These are phyloP conservation scores for Stomatorhinus ivindoensis DNA, from an alignment of 2,113 vertebrate species.

Conservation along the genomic window DNA sequence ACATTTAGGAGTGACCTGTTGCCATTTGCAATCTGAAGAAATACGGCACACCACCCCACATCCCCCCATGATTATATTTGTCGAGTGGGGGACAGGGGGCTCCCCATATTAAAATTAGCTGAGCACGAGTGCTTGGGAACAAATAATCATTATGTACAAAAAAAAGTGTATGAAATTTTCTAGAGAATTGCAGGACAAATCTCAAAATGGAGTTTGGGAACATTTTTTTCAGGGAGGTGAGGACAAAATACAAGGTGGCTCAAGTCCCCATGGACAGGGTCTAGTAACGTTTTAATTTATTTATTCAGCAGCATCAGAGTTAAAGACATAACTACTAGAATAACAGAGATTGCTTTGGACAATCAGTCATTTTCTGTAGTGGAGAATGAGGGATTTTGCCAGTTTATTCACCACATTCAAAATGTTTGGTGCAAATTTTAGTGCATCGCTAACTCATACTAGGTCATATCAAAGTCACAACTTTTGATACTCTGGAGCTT, in stretches of 20 bases:
- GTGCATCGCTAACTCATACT: not conserved
- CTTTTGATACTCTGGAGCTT: not conserved
- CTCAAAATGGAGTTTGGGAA: not conserved
- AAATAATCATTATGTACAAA: not conserved
- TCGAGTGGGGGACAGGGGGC: not conserved
- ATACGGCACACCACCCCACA: not conserved
- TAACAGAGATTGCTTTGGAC: not conserved
- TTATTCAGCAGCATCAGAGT: not conserved
- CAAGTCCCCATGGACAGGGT: not conserved
- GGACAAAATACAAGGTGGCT: not conserved
- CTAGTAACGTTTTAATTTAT: not conserved
- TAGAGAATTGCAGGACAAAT: not conserved
- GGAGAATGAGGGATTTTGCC: not conserved
- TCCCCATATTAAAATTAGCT: not conserved
- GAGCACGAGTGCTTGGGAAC: not conserved
- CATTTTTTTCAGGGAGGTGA: not conserved
- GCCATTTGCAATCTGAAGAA: not conserved
- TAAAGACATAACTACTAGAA: not conserved
- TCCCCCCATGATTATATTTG: not conserved
- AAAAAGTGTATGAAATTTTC: not conserved
- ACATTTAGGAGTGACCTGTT: not conserved
- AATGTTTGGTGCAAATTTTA: not conserved
- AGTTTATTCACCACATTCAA: not conserved
- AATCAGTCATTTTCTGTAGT: not conserved
- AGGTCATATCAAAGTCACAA: not conserved